Evolutionary conservation across 2,113 vertebrate species (phyloP), one percentile per base, ranked within the genome.

Genomic region (Trichechus manatus): DNA sequence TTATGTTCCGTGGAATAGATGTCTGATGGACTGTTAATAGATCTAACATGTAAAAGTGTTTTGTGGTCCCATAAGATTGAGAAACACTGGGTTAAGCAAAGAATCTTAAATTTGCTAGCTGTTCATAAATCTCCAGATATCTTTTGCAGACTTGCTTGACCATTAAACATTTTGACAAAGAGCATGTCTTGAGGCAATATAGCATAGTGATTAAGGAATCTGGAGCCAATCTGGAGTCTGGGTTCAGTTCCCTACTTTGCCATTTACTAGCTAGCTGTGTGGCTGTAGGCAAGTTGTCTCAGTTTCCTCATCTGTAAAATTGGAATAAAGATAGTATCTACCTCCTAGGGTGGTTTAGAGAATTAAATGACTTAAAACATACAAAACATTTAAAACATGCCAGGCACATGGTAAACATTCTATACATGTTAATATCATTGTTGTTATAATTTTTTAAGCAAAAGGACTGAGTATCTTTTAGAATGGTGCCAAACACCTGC

Each of bases 231-330:
- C 20, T 53, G 50, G 13, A 36, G 39, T 31, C 39, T 15, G 33
- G n/a, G 27, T 88, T 85, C 47, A 27, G 11, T 72, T 93, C 15
- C 53, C 53, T 56, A 15, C 53, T 56, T 56, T 15, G 9, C 53
- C 15, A 17, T 56, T 56, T 11, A 56, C 15, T 56, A 56, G 53
- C 15, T 56, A 56, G 53, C 13, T 56, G 53, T 56, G 53, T 56
- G 13, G 13, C 53, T 1, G 9, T 56, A 17, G 13, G 53, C 53
- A 56, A 56, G 53, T 56, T 56, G 15, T 11, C 53, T 56, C 75
- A 13, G 82, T 96, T 72, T 94, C 22, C 61, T 50, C 20, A n/a
- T n/a, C 53, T 83, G 20, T 83, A 72, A 88, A 85, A n/a, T 44
- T 31, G 31, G 50, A 29, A 27, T 80, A 47, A 72, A 10, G 6